A percentile compares a stretch with the other conserved stretches of the same genome.
phyloP scores from a whole-genome alignment of 2,888 invertebrate species.

The Scaptodrosophila latifasciaeformis region DNA sequence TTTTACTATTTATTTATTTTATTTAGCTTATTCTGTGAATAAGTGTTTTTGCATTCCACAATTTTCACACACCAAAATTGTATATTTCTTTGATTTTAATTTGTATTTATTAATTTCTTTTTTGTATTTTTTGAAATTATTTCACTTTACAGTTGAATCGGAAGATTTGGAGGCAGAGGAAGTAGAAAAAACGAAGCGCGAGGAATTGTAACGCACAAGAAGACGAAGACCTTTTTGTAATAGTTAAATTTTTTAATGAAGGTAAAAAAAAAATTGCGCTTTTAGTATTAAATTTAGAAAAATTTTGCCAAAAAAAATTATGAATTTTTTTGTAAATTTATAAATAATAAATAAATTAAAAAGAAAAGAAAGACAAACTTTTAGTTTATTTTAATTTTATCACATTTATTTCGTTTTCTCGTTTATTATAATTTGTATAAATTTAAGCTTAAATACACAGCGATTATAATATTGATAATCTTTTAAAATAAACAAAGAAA shows the following conservation, averaged over 20 bases:
- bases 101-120: constrained; percentile 3
- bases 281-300: constrained; percentile 13
- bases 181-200: no score
- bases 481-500: no score
- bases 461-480: constrained; percentile 4
- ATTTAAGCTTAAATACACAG: constrained; percentile 6
- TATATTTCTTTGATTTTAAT: neutral
- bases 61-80: no score
- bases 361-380: neutral
- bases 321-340: no score
- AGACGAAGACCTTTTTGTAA: constrained; percentile 3
- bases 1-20: constrained; percentile 7
- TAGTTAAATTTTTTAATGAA: constrained; percentile 39
- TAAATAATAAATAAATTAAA: no score
- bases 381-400: neutral
- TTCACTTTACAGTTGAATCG: constrained; percentile 25
- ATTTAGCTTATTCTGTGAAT: constrained; percentile 70
- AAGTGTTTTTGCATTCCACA: constrained; percentile 32
- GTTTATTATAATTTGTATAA: constrained; percentile 22
- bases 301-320: constrained; percentile 25
- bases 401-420: neutral
- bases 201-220: constrained; percentile 28
- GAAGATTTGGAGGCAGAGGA: constrained; percentile 2
- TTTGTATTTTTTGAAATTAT: constrained; percentile 6
- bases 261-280: no score